Conservation (phyloP, 2,888 invertebrate genomes). For the Tethea ocularis region DNA sequence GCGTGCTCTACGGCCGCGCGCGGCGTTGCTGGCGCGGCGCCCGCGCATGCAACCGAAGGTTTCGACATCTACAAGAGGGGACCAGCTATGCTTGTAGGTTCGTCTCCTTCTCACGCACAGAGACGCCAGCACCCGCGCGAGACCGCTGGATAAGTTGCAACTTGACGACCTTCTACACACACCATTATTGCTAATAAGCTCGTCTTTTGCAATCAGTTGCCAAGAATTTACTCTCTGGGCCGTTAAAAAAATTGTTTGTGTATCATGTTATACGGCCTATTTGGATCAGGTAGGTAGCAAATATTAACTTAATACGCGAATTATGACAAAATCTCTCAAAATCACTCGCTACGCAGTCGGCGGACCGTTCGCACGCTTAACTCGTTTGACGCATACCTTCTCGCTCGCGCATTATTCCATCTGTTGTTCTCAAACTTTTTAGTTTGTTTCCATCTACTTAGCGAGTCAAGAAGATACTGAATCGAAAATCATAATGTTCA, state of each 20-base stretch:
- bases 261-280: neutral
- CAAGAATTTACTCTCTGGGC: conserved; percentile 62
- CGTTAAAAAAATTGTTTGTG: conserved; percentile 37
- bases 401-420: no score
- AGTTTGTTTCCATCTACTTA: no score
- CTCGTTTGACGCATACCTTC: no score
- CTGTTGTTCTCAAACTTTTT: no score
- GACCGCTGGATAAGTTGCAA: conserved; percentile 52
- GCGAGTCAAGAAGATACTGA: no score
- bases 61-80: conserved; percentile 70
- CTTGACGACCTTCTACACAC: conserved; percentile 74
- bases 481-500: no score
- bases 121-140: conserved; percentile 30
- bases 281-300: neutral
- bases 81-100: conserved; percentile 40
- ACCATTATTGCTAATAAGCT: conserved; percentile 77
- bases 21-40: conserved; percentile 47
- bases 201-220: conserved; percentile 69
- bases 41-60: conserved; percentile 69
- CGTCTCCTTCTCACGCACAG: conserved; percentile 58
- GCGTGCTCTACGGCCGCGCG: conserved; percentile 51
- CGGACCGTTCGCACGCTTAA: no score
- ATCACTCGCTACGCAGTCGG: no score
- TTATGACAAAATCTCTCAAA: neutral
- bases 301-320: neutral